Evolutionary conservation across 2,888 invertebrate genomes (phyloP), one percentile per base, ranked within the genome.

Genomic region (Blomia tropicalis): DNA sequence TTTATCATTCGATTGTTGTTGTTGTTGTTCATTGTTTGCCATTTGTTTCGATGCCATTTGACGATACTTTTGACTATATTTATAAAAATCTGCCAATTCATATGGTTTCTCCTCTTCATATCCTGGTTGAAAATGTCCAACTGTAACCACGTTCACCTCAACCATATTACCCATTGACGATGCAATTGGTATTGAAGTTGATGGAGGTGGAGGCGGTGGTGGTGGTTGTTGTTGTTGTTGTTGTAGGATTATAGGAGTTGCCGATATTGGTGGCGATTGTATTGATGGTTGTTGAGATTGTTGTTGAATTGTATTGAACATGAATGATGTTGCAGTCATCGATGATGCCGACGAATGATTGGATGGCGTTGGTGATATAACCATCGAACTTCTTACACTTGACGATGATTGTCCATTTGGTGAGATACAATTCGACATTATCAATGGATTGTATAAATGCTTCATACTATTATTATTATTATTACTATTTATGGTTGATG

Each of bases 71-170:
- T 90, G 91, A 59, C 92, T 93, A 74, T 95, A 95, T 75, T 93
- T 95, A 74, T 92, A 95, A 74, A 91, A 93, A 75, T 95, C 95
- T 0, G 91, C 84, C 87, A 93, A 91, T 78, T 93, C 93, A 76
- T 92, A 95, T 2, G 93, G 93, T 73, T 95, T 95, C 0, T 88
- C 87, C 63, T 89, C 87, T 76, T 95, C 93, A 65, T 69, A 68
- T 59, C 88, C 89, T 0, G 89, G 89, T 73, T 87, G 87, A 77
- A 85, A 88, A 70, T 85, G 87, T 36, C 88, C 89, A 67, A 86
- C 84, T 71, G 87, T 85, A 32, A 90, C 85, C 0, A 90, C 80
- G 62, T 67, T 65, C n/a, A 68, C 68, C 62, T 67, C 67, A 19
- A 67, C 66, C 17, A 56, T 56, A 25, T 56, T 56, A 23, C 56